Conservation (phyloP, 2,888 invertebrate genomes). For the Pimpla rufipes region DNA sequence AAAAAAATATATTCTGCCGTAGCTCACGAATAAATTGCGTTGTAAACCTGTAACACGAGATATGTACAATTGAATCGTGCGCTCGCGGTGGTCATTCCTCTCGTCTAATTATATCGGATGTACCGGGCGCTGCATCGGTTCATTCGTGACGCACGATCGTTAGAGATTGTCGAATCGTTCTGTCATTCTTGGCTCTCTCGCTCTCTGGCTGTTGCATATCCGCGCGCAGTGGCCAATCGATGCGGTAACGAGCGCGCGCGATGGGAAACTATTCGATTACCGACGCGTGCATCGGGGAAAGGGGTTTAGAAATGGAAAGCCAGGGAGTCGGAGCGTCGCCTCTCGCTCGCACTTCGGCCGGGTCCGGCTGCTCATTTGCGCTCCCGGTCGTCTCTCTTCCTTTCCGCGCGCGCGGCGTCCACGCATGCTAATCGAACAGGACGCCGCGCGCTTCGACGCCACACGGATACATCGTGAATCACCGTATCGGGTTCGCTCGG, state of each 20-base stretch:
- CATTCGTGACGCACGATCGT: conserved; percentile 60
- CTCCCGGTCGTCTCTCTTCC: conserved; percentile 24
- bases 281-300: conserved; percentile 37
- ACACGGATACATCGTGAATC: conserved; percentile 58
- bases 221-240: conserved; percentile 33
- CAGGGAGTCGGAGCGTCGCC: not conserved
- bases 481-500: conserved; percentile 51
- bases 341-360: conserved; percentile 7
- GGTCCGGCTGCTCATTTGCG: conserved; percentile 26
- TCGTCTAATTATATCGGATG: conserved; percentile 56
- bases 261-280: conserved; percentile 54
- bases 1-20: too few relatives aligned
- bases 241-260: conserved; percentile 57
- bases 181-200: conserved; percentile 40
- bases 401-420: conserved; percentile 7
- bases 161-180: conserved; percentile 51
- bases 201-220: conserved; percentile 54
- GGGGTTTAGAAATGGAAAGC: conserved; percentile 30
- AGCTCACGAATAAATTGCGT: not conserved
- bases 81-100: conserved; percentile 31
- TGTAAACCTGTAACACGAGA: not conserved
- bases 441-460: conserved; percentile 31
- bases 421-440: conserved; percentile 51
- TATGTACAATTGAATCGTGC: not conserved
- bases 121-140: conserved; percentile 33